Base-by-base conservation (phyloP, 2,113 vertebrate genomes). In the Limanda limanda region DNA sequence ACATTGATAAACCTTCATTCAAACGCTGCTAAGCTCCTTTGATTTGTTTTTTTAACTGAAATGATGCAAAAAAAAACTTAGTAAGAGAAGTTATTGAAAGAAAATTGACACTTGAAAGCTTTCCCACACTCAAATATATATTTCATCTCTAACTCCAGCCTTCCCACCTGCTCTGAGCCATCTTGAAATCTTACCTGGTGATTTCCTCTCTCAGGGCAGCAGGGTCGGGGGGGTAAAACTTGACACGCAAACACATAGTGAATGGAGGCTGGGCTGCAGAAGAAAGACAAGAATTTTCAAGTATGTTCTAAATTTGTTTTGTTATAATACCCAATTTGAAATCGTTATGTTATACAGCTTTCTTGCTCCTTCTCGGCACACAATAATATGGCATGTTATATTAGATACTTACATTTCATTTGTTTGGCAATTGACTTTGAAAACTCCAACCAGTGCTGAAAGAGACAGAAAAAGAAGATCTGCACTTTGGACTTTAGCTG, bases 381-480 rank as follows among this genome's bases (percentile, higher is more conserved):
- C 27, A 68, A 48, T 58, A 13, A 37, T 64, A 6, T 74, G 21
- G 2, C 9, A 25, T 57, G 47, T 35, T 45, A 47, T 61, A 47
- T 3, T 0, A 74, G 69, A 51, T 84, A 97, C 97, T 98, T 94
- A 99, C 98, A 96, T 94, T 97, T 95, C 94, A 99, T 92, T 78
- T 99, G 98, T 94, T 99, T 99, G 92, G 96, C 92, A 58, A 99
- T 96, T 2, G 97, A 97, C 92, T 99, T 99, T 71, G 97, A 94
- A 62, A 98, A 98, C 76, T 99, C 98, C 95, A 99, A 85, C 98
- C 98, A 99, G 9, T 99, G 98, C 98, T 99, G 94, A 83, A 96
- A 89, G 37, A 35, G 68, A 93, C 76, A 84, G 31, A 79, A 24
- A 67, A 57, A 83, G 12, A 77, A 68, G 21, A 1, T n/a, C 2